A percentile compares a stretch with the other conserved stretches of the same genome.
Evolutionary conservation across 2,113 vertebrate species (phyloP).

Genomic region (Prietella phreatophila): DNA sequence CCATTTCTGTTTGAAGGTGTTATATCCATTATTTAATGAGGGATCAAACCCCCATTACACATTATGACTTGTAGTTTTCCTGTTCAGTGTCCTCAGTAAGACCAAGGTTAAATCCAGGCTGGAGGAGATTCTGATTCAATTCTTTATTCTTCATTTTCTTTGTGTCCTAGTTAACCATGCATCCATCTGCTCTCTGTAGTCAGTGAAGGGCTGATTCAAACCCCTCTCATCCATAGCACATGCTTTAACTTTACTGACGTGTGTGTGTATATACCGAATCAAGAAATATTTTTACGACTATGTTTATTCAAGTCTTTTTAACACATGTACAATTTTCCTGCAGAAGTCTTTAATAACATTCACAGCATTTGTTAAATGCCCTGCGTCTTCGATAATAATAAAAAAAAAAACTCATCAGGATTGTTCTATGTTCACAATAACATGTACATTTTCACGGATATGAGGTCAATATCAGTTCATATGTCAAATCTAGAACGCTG

Average conservation of each 20-base stretch:
- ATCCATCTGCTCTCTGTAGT: background rate
- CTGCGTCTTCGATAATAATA: background rate
- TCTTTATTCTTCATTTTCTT: conserved; percentile 12
- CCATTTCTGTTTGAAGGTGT: background rate
- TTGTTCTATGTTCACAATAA: background rate
- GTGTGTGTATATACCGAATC: background rate
- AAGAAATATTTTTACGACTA: background rate
- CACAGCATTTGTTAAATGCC: background rate
- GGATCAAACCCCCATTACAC: background rate
- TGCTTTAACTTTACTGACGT: background rate
- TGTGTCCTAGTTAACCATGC: background rate
- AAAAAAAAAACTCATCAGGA: too few species aligned
- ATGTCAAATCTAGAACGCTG: background rate
- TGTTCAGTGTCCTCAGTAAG: background rate
- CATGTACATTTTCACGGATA: background rate
- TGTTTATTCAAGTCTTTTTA: background rate
- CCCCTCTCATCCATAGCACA: background rate
- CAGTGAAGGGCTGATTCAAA: background rate
- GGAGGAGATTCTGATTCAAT: background rate
- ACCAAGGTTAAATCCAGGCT: background rate
- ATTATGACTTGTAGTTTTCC: background rate
- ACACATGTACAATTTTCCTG: background rate
- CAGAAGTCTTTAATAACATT: conserved; percentile 8
- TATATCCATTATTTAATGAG: background rate
- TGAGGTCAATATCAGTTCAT: background rate